Evolutionary conservation across 2,113 vertebrate species (phyloP), one percentile per base, ranked within the genome.

Genomic region (Cryptoleucopteryx plumbea): DNA sequence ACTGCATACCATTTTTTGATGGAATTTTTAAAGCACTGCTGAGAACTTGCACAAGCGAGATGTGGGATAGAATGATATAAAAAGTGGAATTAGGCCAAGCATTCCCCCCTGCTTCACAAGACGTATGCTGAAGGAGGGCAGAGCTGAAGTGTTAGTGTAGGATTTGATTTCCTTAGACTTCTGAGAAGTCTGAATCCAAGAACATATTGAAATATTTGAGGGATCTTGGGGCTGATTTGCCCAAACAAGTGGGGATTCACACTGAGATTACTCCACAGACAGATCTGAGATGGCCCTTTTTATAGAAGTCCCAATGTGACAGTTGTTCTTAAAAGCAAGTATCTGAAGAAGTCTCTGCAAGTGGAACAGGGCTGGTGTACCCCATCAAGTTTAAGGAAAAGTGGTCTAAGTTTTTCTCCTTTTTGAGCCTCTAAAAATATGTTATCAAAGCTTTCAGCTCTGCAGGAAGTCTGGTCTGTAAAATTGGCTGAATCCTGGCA

Each of bases 1-100:
- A 2, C 31, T 43, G 50, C 1, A 0, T 26, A 7, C 27, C 19
- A 16, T 11, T 14, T 20, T n/a, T 65, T 42, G n/a, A 50, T 63
- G 36, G 25, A 14, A 21, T 56, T 90, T 73, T 59, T 62, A 58
- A 62, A 67, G 75, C 38, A 10, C 42, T 45, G 36, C 67, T 36
- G 36, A 47, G 29, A 59, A 58, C 29, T 59, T 70, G 40, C 25
- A 62, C 34, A 43, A 74, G n/a, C 63, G 67, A 52, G 55, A 10
- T 86, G 29, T 38, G 59, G 79, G 43, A 40, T 83, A 59, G 75
- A 34, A 74, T 16, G 50, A 17, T 34, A 16, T 1, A 42, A 58
- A 42, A 74, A 68, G 47, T n/a, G 19, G 53, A 93, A 96, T 79
- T 62, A 93, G 73, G 77, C 55, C 68, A 61, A 65, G 36, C 43